Conservation (phyloP, 2,113 vertebrate species). For the Paratilapia polleni region DNA sequence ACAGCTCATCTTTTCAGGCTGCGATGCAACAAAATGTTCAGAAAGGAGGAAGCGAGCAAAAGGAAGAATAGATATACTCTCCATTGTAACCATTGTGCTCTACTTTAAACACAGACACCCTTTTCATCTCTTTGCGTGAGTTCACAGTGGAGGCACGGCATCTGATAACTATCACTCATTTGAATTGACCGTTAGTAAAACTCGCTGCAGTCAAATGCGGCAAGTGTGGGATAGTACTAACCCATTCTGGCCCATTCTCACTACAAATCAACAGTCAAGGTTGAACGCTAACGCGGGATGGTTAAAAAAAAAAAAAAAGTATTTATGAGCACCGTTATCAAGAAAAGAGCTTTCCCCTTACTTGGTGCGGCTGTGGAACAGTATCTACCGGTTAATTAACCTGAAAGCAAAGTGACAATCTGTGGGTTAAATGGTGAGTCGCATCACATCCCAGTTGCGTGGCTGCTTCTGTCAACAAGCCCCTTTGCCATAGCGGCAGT, state of each 20-base stretch:
- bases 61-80: not conserved
- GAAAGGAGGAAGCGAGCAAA: slow-evolving; percentile 7
- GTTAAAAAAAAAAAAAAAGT: slow-evolving; percentile 2
- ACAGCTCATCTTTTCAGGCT: slow-evolving; percentile 13
- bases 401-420: slow-evolving; percentile 5
- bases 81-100: not conserved
- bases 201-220: slow-evolving; percentile 55
- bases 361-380: not conserved
- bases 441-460: slow-evolving; percentile 63
- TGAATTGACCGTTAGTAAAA: slow-evolving; percentile 12
- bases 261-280: slow-evolving; percentile 8
- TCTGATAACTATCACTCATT: not conserved
- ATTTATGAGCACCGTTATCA: not conserved
- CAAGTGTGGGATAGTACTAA: slow-evolving; percentile 24
- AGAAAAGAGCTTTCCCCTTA: not conserved
- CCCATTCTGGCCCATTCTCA: slow-evolving; percentile 31
- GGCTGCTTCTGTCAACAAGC: slow-evolving; percentile 77
- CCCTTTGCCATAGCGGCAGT: slow-evolving; percentile 41
- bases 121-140: not conserved
- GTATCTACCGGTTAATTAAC: not conserved
- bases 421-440: slow-evolving; percentile 28
- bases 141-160: not conserved
- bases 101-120: not conserved
- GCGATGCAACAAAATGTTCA: slow-evolving; percentile 37
- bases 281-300: not conserved